These are phyloP conservation scores for Enteromius fasciolatus DNA, from an alignment of 2,797 vertebrate genomes.

Conservation along the genomic window DNA sequence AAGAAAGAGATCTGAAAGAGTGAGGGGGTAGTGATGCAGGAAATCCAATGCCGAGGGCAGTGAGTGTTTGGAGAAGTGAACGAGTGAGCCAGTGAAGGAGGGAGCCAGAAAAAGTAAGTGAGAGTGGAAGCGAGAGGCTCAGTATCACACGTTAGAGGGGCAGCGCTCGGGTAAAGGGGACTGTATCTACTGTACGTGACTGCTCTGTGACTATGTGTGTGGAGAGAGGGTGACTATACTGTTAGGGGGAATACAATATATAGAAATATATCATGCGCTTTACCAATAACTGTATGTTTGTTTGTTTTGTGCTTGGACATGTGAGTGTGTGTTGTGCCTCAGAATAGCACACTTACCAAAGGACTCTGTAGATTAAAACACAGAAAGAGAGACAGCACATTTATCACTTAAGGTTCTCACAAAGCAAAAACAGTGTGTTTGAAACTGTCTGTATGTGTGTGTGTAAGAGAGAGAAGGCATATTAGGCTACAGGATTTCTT, in stretches of 20 bases:
- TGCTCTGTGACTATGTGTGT: constrained; percentile 69
- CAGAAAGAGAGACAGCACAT: constrained; percentile 99
- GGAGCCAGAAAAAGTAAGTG: constrained; percentile 63
- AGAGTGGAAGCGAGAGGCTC: constrained; percentile 62
- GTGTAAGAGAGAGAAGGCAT: neutral
- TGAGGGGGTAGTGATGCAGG: constrained; percentile 51
- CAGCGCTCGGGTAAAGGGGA: constrained; percentile 51
- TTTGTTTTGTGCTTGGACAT: constrained; percentile 75
- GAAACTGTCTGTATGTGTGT: constrained; percentile 15
- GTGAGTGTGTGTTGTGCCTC: constrained; percentile 81
- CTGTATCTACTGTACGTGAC: constrained; percentile 40
- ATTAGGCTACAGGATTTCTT: constrained; percentile 25
- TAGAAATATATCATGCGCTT: constrained; percentile 97
- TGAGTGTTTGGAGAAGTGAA: constrained; percentile 61
- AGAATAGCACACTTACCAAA: constrained; percentile 99
- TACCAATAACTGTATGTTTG: constrained; percentile 89
- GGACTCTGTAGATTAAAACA: constrained; percentile 99
- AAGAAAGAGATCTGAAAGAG: constrained; percentile 45
- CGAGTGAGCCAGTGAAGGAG: constrained; percentile 59
- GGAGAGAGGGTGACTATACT: constrained; percentile 67
- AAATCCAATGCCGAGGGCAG: constrained; percentile 57
- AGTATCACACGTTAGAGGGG: constrained; percentile 64
- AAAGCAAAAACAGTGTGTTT: constrained; percentile 67
- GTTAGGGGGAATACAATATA: constrained; percentile 78
- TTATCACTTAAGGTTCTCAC: constrained; percentile 94